These are phyloP conservation scores for Micronisus gabar DNA, from an alignment of 2,113 vertebrate species.

Conservation along the genomic window DNA sequence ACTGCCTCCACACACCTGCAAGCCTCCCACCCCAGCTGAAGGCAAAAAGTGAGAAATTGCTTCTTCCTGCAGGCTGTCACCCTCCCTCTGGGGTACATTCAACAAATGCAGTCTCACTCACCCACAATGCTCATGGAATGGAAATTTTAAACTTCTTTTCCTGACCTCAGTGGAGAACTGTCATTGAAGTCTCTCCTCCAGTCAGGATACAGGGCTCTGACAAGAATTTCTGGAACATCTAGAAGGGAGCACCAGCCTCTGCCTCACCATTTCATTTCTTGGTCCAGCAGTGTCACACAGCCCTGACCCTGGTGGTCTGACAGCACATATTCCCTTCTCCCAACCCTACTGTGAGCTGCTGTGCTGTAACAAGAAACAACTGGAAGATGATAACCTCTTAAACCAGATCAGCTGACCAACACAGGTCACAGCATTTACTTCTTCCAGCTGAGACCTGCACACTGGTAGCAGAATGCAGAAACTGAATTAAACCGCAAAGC, in stretches of 20 bases:
- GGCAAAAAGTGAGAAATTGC: not conserved
- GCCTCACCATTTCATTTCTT: not conserved
- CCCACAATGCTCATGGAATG: not conserved
- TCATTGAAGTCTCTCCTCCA: not conserved
- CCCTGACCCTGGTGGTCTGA: not conserved
- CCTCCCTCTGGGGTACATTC: not conserved
- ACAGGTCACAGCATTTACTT: not conserved
- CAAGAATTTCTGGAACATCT: not conserved
- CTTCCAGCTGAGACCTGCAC: not conserved
- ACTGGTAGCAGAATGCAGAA: not conserved
- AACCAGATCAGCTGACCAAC: not conserved
- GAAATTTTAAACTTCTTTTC: not conserved
- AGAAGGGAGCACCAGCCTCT: not conserved
- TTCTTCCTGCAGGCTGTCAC: not conserved
- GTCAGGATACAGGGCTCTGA: not conserved
- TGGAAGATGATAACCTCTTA: not conserved
- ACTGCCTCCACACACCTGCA: not conserved
- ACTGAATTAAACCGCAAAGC: not conserved
- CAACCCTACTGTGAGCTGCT: not conserved
- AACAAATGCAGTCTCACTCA: not conserved
- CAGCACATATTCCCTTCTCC: not conserved
- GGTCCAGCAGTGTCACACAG: not conserved
- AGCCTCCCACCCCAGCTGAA: not conserved
- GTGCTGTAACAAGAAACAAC: not conserved
- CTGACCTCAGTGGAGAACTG: not conserved